Evolutionary conservation across 2,888 invertebrate species (phyloP), one percentile per base, ranked within the genome.

Genomic region (Toxonevra muliebris): DNA sequence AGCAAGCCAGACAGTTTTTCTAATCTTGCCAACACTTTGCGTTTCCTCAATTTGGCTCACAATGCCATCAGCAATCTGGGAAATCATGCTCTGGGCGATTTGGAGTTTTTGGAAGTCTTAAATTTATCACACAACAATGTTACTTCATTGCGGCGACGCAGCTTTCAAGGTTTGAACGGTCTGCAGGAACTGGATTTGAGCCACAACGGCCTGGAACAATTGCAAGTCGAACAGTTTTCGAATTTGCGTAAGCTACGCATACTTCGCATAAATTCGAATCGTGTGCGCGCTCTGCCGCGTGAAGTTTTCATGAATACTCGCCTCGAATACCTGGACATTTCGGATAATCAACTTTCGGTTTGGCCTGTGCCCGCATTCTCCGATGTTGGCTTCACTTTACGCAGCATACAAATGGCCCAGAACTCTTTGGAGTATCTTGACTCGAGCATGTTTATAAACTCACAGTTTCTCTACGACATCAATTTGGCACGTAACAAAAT

Each of bases 361-460:
- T 91, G 94, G 80, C 95, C 95, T 0, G 92, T 91, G 42, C 88
- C 90, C 30, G 91, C 93, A 19, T 88, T 95, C 69, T 89, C 91
- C 0, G 93, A 93, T 82, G 90, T 94, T 20, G 93, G 93, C 5
- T 90, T 92, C 76, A 93, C 94, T 0, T 84, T 95, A 69, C 87
- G 94, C 61, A 90, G 91, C 80, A 88, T 96, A 68, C 92, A 94
- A 79, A 87, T 96, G 80, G 90, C 92, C 0, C 88, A 90, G 73
- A 96, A 96, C 83, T 90, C 89, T 73, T 88, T 96, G 72, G 95
- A 95, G 81, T 94, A 94, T 82, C 87, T 96, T 74, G 95, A 96
- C 83, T 92, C 93, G 75, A 94, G 93, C 70, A 93, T 94, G 86
- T 95, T 95, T 80, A 91, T 93, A 53, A 91, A 92, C 77, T 93